phyloP scores from a whole-genome alignment of 1,140 invertebrate genomes.

The Apis mellifera region DNA sequence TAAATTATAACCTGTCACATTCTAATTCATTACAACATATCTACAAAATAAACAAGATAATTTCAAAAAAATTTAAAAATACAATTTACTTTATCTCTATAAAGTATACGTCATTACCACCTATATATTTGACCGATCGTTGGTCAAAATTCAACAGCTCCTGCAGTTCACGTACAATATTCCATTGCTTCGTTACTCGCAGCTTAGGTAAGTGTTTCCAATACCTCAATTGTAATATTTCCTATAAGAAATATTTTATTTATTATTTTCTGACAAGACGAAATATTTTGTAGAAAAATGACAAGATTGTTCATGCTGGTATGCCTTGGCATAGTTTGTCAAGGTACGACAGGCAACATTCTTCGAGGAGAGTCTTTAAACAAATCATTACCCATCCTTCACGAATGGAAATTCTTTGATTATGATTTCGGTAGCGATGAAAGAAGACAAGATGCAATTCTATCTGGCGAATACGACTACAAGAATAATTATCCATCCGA shows the following conservation, averaged over 20 bases:
- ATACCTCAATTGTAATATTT: no score
- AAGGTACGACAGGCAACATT: not conserved
- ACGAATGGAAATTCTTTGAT: constrained; percentile 64
- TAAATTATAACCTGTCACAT: no score
- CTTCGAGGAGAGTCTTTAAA: not conserved
- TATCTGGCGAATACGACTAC: constrained; percentile 80
- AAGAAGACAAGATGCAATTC: constrained; percentile 77
- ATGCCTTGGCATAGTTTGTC: not conserved
- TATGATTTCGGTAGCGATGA: constrained; percentile 43
- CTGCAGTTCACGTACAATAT: no score
- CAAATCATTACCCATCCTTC: not conserved
- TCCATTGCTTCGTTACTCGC: no score
- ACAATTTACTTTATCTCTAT: no score
- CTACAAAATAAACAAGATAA: no score
- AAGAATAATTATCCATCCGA: constrained; percentile 55
- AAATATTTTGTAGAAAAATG: not conserved
- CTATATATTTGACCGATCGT: no score
- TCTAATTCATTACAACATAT: no score
- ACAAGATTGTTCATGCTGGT: not conserved
- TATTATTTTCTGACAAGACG: not conserved
- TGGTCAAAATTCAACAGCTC: no score
- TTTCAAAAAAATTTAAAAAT: no score
- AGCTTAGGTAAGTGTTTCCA: no score
- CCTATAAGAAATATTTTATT: not conserved
- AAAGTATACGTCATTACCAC: no score